Evolutionary conservation across 2,888 invertebrate genomes (phyloP).

Genomic region (Tethea ocularis): DNA sequence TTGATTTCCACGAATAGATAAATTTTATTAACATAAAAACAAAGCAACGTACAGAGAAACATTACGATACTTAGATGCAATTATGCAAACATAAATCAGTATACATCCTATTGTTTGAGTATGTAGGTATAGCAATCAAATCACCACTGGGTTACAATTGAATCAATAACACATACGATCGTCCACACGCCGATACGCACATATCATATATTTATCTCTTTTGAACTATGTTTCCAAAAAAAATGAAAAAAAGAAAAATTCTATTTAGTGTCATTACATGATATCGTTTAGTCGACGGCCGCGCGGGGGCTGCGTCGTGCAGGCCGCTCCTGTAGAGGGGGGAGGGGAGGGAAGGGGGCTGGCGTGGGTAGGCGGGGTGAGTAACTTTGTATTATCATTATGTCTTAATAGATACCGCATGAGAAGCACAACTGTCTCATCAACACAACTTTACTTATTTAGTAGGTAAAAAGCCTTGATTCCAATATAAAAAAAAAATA

Average conservation of each 20-base stretch:
- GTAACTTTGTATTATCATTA: constrained; percentile 54
- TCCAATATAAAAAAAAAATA: background rate
- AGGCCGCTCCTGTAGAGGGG: constrained; percentile 63
- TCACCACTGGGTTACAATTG: constrained; percentile 60
- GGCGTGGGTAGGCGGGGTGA: constrained; percentile 29
- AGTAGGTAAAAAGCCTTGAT: background rate
- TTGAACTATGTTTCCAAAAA: constrained; percentile 76
- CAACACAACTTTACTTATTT: background rate
- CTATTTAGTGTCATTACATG: constrained; percentile 79
- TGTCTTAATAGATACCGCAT: constrained; percentile 25
- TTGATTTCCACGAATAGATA: too few species aligned
- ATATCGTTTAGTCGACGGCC: constrained; percentile 62
- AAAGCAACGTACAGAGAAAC: background rate
- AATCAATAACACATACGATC: constrained; percentile 75
- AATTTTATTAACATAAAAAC: background rate
- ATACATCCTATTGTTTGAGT: too few species aligned
- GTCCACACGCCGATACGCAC: constrained; percentile 81
- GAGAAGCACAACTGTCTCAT: constrained; percentile 25
- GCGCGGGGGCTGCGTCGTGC: constrained; percentile 54
- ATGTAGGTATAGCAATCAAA: constrained; percentile 58
- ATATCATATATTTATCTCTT: constrained; percentile 77
- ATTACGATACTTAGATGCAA: background rate
- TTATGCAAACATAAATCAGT: background rate
- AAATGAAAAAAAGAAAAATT: constrained; percentile 65
- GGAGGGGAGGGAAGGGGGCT: constrained; percentile 50